These are phyloP conservation scores for Atta colombica DNA, from an alignment of 1,140 invertebrate species.

Conservation along the genomic window DNA sequence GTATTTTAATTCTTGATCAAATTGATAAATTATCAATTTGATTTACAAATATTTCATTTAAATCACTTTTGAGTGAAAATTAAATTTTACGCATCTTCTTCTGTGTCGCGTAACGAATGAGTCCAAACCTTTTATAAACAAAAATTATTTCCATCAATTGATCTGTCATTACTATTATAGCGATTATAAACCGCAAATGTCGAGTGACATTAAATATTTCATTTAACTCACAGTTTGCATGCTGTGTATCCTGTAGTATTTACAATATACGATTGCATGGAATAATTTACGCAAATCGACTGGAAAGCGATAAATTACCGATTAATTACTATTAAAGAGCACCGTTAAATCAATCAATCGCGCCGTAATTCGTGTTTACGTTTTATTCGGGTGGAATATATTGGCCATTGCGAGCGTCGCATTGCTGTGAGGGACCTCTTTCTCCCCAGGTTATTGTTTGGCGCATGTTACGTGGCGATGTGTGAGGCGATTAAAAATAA, in stretches of 20 bases:
- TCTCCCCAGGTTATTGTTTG: not conserved
- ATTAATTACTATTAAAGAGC: slow-evolving; percentile 61
- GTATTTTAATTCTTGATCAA: not conserved
- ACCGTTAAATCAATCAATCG: slow-evolving; percentile 55
- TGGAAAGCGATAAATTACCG: slow-evolving; percentile 49
- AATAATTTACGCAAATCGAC: slow-evolving; percentile 51
- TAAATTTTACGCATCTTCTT: not conserved
- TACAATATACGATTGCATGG: slow-evolving; percentile 35
- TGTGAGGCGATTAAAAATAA: slow-evolving; percentile 62
- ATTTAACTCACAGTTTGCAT: not conserved
- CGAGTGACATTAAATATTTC: slow-evolving; percentile 32
- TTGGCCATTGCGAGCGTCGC: slow-evolving; percentile 14
- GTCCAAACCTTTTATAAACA: not conserved
- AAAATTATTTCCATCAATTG: slow-evolving; percentile 16
- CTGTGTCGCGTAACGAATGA: too few species aligned
- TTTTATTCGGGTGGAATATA: slow-evolving; percentile 45
- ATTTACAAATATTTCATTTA: slow-evolving; percentile 6
- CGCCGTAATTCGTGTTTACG: slow-evolving; percentile 49
- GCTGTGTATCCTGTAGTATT: slow-evolving; percentile 9
- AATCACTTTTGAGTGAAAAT: not conserved
- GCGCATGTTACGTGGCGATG: slow-evolving; percentile 16
- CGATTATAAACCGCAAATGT: slow-evolving; percentile 24
- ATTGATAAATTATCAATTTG: slow-evolving; percentile 21
- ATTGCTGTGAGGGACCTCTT: not conserved
- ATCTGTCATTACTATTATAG: not conserved